A percentile compares a stretch with the other conserved stretches of the same genome.
Evolutionary conservation across 2,113 vertebrate genomes (phyloP).

Genomic region (Myocastor coypus): DNA sequence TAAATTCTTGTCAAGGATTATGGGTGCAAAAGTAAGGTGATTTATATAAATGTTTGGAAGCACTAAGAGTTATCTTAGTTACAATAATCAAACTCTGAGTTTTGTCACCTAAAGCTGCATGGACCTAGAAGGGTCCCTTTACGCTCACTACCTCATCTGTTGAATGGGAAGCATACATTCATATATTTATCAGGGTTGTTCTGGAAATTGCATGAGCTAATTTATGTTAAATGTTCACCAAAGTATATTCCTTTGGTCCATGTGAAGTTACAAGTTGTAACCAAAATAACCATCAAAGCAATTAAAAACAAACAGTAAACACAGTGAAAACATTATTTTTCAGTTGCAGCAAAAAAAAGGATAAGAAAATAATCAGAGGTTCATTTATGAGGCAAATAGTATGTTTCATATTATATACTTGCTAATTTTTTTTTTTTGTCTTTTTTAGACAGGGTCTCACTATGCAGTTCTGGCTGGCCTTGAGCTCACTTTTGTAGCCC

Average conservation of each 20-base stretch:
- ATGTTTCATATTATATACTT: background rate
- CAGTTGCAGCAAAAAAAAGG: background rate
- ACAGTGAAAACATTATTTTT: background rate
- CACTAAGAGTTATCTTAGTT: background rate
- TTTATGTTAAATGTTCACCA: background rate
- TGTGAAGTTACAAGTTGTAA: background rate
- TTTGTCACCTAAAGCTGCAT: background rate
- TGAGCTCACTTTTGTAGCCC: too few relatives aligned
- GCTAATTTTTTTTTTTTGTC: too few relatives aligned
- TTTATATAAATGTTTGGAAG: background rate
- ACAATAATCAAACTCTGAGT: background rate
- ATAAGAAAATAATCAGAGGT: background rate
- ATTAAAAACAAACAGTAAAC: background rate
- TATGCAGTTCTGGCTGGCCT: too few relatives aligned
- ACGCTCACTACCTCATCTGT: background rate
- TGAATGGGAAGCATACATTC: background rate
- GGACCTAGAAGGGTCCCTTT: background rate
- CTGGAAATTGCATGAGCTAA: slow-evolving; percentile 18
- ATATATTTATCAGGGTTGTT: background rate
- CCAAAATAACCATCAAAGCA: background rate
- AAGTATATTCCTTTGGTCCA: background rate
- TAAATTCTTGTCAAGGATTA: slow-evolving; percentile 27
- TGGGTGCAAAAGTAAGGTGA: background rate
- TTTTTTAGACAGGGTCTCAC: too few relatives aligned
- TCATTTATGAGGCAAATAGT: background rate